Evolutionary conservation across 2,888 invertebrate genomes (phyloP).

Genomic region (Meiosimyza platycephala): DNA sequence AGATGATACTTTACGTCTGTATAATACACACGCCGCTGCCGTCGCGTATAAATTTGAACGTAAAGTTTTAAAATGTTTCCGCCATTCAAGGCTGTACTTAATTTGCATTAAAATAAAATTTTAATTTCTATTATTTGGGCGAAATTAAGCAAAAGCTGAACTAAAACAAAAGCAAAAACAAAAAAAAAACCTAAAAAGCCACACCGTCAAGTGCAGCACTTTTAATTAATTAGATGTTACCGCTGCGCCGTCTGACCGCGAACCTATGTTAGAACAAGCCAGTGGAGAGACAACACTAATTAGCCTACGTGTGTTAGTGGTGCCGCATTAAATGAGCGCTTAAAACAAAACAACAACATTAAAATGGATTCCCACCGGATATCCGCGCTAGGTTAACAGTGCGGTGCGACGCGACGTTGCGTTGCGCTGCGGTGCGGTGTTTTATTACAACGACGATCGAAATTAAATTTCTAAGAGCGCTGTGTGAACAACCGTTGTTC

Average conservation of each 20-base stretch:
- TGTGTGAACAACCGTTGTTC: background rate
- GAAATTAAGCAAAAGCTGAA: too few species aligned
- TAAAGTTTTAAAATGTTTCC: background rate
- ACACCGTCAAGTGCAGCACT: conserved; percentile 3
- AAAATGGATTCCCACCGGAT: conserved; percentile 31
- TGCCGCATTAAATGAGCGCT: conserved; percentile 13
- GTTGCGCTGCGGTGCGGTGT: background rate
- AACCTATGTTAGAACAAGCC: too few species aligned
- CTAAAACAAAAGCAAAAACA: background rate
- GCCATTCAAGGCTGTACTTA: conserved; percentile 23
- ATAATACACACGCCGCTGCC: too few species aligned
- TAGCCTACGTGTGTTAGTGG: conserved; percentile 3
- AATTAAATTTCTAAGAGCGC: too few species aligned
- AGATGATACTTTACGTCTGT: too few species aligned
- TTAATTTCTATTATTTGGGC: background rate
- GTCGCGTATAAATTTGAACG: too few species aligned
- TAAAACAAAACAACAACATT: background rate
- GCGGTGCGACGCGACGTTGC: background rate
- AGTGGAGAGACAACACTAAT: background rate
- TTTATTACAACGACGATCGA: background rate
- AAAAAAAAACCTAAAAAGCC: background rate
- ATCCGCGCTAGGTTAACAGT: conserved; percentile 22
- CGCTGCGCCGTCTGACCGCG: background rate
- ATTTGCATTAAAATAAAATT: conserved; percentile 21
- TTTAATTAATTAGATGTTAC: conserved; percentile 14